Evolutionary conservation across 2,888 invertebrate genomes (phyloP), one percentile per base, ranked within the genome.

Genomic region (Calameuta idolon): DNA sequence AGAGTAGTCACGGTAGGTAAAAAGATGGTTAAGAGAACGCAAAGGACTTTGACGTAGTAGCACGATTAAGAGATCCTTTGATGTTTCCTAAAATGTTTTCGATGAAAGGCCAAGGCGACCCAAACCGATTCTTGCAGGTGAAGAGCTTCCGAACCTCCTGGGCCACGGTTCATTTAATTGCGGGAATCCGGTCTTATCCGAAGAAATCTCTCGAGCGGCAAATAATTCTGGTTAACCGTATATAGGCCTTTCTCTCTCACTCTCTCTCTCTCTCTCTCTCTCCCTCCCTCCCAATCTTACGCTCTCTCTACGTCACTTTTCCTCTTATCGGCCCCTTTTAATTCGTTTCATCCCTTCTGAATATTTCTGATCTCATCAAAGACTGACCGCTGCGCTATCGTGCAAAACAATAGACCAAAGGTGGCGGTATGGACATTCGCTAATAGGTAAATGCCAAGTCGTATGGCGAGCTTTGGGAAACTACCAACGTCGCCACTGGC

Each of bases 81-180:
- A 90, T 90, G 89, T 90, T 88, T 83, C 80, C 87, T 86, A 86
- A 89, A 90, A 89, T 87, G 89, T 86, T 87, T 84, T 74, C 85
- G 88, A 83, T 90, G 88, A 90, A 90, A 90, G 90, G 88, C 88
- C 82, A 84, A 85, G 85, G 87, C 85, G 87, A 87, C 86, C 85
- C 86, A 55, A 84, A 87, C 86, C 87, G 86, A 89, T 89, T 87
- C 82, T 87, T 85, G 86, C 89, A 89, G 90, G 90, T 90, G 89
- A 88, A 87, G 84, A 84, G 79, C 79, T 35, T 23, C 15, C 76
- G 80, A 83, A 81, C 83, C 83, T 81, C 84, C 83, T 87, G 85
- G 85, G 86, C 80, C 84, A 87, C 87, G 89, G 86, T 88, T 90
- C 90, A 90, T 90, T 90, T 89, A 90, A 90, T 88, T 85, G 86